These are phyloP conservation scores for Xestia sexstrigata DNA, from an alignment of 2,888 invertebrate genomes.

Conservation along the genomic window DNA sequence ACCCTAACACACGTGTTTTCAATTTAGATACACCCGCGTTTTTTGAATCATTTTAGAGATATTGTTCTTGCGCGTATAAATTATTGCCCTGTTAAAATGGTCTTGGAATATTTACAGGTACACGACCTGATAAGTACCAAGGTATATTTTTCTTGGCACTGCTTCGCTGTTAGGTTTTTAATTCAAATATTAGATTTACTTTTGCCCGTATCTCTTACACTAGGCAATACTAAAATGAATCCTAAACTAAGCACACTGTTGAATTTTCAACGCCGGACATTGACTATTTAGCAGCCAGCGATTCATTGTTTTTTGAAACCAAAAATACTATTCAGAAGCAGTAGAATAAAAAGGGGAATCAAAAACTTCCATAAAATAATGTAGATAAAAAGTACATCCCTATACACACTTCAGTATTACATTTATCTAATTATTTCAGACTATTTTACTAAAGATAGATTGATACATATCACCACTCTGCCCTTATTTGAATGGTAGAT, in stretches of 20 bases:
- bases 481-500: neutral
- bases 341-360: neutral
- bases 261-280: neutral
- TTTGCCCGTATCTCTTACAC: neutral
- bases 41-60: constrained; percentile 64
- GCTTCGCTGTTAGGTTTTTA: too few relatives aligned
- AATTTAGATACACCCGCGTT: constrained; percentile 72
- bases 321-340: neutral
- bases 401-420: too few relatives aligned
- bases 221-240: neutral
- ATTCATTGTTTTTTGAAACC: neutral
- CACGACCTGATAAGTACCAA: neutral
- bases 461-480: neutral
- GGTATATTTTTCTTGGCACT: neutral
- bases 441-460: neutral
- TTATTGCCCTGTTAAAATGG: constrained; percentile 23
- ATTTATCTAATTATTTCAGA: neutral
- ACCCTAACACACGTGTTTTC: constrained; percentile 72
- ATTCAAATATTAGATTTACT: neutral
- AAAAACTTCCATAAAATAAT: neutral
- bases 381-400: neutral
- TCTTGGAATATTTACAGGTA: constrained; percentile 13
- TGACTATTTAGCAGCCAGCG: neutral
- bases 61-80: constrained; percentile 46
- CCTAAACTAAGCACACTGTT: neutral